Base-by-base conservation (phyloP, 1,140 invertebrate species). In the Kradibia gibbosae region DNA sequence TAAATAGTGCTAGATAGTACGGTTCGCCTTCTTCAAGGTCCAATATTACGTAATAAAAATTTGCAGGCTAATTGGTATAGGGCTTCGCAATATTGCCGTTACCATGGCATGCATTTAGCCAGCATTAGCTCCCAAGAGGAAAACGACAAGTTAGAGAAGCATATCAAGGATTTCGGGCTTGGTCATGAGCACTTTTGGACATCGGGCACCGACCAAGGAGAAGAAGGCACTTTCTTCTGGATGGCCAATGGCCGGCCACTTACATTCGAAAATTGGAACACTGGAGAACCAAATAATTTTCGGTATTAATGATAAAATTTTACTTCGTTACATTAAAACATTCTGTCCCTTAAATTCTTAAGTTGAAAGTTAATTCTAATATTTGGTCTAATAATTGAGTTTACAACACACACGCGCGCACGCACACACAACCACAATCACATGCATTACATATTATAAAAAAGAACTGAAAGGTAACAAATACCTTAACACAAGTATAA, bases 171-270 rank as follows among this genome's bases (percentile, higher is more conserved):
- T 86, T 96, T 95, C 88, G 96, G 96, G 60, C 93, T 96, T 70
- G 96, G 96, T 13, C 94, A 96, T 85, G 97, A 98, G 86, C 97
- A 98, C 87, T 98, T 98, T 92, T 98, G 97, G 97, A 97, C 96
- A 36, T 96, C 96, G 25, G 97, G 97, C 70, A 97, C 96, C 3
- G 97, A 98, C 90, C 94, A 97, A 87, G 97, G 96, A 13, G 96
- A 97, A 85, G 96, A 98, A 87, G 96, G 96, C 8, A 94, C 93
- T 76, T 97, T 97, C 93, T 97, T 97, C 92, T 97, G 97, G 96
- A 96, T 97, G 95, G 95, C 96, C 11, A 97, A 95, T 81, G 97
- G 97, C 17, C 92, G 95, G 79, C 96, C 96, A 10, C 93, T 97
- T 45, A 97, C 96, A 42, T 98, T 96, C 90, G 96, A 96, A 80